Conservation (phyloP, 2,797 vertebrate genomes). For the Margarornis squamiger region DNA sequence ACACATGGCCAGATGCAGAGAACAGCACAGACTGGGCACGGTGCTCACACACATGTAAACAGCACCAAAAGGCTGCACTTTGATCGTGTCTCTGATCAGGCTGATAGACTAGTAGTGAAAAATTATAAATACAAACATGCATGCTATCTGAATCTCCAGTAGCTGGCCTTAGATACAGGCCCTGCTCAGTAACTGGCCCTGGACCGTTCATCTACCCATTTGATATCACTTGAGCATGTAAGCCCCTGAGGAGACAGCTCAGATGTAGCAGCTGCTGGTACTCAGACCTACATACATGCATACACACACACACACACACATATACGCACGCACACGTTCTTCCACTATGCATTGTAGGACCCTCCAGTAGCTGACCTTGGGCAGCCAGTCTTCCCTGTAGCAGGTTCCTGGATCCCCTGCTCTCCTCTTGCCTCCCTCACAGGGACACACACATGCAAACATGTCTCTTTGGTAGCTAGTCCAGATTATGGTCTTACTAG, state of each 20-base stretch:
- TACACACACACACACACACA: background rate
- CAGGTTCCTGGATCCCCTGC: background rate
- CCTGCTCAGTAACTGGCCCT: background rate
- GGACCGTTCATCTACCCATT: background rate
- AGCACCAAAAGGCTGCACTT: fast-evolving
- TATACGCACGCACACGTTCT: background rate
- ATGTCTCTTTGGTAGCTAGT: background rate
- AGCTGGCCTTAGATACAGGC: background rate
- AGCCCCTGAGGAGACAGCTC: background rate
- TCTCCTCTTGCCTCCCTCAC: background rate
- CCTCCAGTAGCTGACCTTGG: background rate
- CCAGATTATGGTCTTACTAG: background rate
- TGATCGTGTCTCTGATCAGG: background rate
- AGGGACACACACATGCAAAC: background rate
- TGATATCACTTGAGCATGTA: background rate
- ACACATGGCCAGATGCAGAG: fast-evolving
- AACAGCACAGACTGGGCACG: background rate
- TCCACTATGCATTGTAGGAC: background rate
- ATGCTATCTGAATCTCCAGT: background rate
- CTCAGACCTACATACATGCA: background rate
- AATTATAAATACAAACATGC: background rate
- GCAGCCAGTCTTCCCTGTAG: background rate
- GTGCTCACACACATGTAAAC: fast-evolving
- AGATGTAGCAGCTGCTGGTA: background rate
- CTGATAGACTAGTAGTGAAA: background rate